Conservation (phyloP, 64 coral and sea anemone genomes). For the Catalaphyllia jardinei region DNA sequence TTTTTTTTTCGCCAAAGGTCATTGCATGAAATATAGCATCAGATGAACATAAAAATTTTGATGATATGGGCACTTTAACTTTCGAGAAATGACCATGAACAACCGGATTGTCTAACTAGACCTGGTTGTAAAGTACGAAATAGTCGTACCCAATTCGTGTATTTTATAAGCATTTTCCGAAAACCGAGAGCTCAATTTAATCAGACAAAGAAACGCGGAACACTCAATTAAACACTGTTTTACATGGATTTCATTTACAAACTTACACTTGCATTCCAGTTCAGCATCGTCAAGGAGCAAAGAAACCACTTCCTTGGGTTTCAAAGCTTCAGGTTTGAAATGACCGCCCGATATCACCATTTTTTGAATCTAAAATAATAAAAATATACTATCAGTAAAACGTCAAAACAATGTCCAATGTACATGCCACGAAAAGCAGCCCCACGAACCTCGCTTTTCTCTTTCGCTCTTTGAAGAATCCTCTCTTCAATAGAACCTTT, state of each 20-base stretch:
- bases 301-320: constrained; percentile 98
- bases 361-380: constrained; percentile 84
- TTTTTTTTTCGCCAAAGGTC: too few species aligned
- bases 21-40: too few species aligned
- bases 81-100: background rate
- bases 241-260: background rate
- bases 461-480: constrained; percentile 95
- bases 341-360: constrained; percentile 99
- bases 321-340: constrained; percentile 98
- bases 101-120: background rate
- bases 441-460: constrained; percentile 86
- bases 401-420: background rate
- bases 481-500: constrained; percentile 97
- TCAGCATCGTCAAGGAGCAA: constrained; percentile 93
- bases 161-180: too few species aligned
- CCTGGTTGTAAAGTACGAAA: too few species aligned
- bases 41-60: too few species aligned
- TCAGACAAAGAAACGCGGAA: too few species aligned
- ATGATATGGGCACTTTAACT: too few species aligned
- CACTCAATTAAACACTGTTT: too few species aligned
- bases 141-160: too few species aligned
- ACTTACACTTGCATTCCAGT: constrained; percentile 94
- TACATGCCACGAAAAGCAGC: background rate
- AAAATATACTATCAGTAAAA: background rate
- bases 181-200: too few species aligned